Evolutionary conservation across 2,113 vertebrate species (phyloP).

Genomic region (Microtus richardsoni): DNA sequence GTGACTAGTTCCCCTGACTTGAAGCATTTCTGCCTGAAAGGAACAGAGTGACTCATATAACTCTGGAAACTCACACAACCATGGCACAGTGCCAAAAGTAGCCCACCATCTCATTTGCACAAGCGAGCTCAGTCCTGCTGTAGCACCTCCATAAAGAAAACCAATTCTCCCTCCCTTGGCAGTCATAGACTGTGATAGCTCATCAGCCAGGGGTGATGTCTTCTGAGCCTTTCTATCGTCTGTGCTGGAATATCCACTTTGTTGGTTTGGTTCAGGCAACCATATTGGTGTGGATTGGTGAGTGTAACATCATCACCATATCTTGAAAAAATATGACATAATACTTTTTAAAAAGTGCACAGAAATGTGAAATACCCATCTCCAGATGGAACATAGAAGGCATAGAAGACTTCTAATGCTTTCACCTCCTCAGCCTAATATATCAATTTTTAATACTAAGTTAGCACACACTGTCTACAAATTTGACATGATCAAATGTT

Average conservation of each 20-base stretch:
- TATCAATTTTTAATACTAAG: neutral
- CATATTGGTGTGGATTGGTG: neutral
- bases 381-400: neutral
- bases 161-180: neutral
- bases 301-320: neutral
- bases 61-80: neutral
- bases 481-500: neutral
- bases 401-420: neutral
- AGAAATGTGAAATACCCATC: neutral
- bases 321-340: neutral
- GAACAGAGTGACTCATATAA: neutral
- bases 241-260: neutral
- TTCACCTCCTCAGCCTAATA: neutral
- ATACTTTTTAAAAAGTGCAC: neutral
- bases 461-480: neutral
- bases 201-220: neutral
- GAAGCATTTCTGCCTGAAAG: neutral
- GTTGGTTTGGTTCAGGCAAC: neutral
- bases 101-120: neutral
- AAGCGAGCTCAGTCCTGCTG: neutral
- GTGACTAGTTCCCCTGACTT: neutral
- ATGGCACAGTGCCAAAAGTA: neutral
- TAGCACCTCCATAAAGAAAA: neutral
- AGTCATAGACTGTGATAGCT: neutral
- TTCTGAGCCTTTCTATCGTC: neutral